Conservation (phyloP, 2,797 vertebrate genomes). For the Sphaeramia orbicularis region DNA sequence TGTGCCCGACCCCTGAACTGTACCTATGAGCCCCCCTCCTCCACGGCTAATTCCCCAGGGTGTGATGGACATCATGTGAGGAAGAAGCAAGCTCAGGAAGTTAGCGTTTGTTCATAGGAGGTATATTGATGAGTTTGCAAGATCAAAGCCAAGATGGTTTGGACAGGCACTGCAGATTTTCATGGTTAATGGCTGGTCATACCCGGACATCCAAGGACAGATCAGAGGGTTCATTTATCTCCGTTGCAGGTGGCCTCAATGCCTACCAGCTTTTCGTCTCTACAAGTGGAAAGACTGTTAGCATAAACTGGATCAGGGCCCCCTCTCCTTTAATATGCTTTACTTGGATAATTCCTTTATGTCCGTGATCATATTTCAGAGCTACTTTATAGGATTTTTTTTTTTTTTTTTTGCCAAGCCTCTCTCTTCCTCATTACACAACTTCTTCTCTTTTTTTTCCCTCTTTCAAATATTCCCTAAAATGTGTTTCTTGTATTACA, state of each 20-base stretch:
- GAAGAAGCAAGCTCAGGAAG: conserved; percentile 7
- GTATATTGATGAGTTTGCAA: conserved; percentile 45
- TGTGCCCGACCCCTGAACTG: conserved; percentile 44
- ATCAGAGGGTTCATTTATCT: conserved; percentile 44
- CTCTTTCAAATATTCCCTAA: conserved; percentile 18
- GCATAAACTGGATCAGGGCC: conserved; percentile 27
- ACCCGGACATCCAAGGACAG: conserved; percentile 50
- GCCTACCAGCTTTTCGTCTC: conserved; percentile 27
- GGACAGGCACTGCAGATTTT: conserved; percentile 30
- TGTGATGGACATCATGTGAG: conserved; percentile 33
- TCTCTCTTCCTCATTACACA: conserved; percentile 13
- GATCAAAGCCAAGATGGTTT: conserved; percentile 55
- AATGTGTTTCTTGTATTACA: conserved; percentile 56
- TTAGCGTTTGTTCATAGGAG: conserved; percentile 13
- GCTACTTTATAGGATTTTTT: conserved; percentile 42
- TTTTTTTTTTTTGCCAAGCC: conserved; percentile 32
- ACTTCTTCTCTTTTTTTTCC: not conserved
- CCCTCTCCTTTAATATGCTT: conserved; percentile 59
- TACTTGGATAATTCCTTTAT: conserved; percentile 53
- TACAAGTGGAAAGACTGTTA: conserved; percentile 5
- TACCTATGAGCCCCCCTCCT: conserved; percentile 18
- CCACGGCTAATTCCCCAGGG: conserved; percentile 12
- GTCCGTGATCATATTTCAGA: conserved; percentile 59
- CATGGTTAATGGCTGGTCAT: conserved; percentile 51
- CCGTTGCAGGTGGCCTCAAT: conserved; percentile 25